phyloP scores from a whole-genome alignment of 2,888 invertebrate species.

The Drosophila greeni region DNA sequence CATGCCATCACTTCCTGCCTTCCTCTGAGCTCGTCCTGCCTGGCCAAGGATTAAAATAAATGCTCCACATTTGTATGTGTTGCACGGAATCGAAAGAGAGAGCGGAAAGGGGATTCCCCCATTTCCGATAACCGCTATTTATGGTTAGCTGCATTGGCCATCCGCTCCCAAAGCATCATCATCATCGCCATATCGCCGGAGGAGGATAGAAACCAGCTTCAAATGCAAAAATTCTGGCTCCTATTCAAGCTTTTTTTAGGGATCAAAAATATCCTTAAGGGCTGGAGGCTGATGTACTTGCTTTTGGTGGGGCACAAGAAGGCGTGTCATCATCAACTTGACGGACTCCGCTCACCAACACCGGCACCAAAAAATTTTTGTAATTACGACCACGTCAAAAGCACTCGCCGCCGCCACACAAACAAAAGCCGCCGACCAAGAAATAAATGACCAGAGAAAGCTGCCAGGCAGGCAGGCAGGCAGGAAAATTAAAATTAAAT shows the following conservation, averaged over 20 bases:
- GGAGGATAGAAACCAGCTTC: conserved; percentile 23
- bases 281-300: background rate
- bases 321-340: conserved; percentile 53
- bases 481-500: conserved; percentile 60
- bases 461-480: conserved; percentile 9
- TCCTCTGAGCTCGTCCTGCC: conserved; percentile 15
- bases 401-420: conserved; percentile 49
- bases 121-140: conserved; percentile 65
- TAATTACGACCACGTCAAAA: conserved; percentile 69
- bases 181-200: background rate
- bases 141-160: conserved; percentile 53
- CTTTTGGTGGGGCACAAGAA: background rate
- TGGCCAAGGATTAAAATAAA: conserved; percentile 66
- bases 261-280: conserved; percentile 13
- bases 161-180: conserved; percentile 8
- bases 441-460: conserved; percentile 67
- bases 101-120: conserved; percentile 2
- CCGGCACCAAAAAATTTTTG: conserved; percentile 50
- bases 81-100: conserved; percentile 49
- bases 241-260: background rate
- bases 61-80: conserved; percentile 67
- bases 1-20: conserved; percentile 12
- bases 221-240: conserved; percentile 48
- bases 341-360: conserved; percentile 47
- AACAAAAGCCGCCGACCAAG: conserved; percentile 53